Percentiles rank a stretch among this genome's conserved stretches.
These are phyloP conservation scores for Gerris buenoi DNA, from an alignment of 1,140 invertebrate genomes.

Conservation along the genomic window DNA sequence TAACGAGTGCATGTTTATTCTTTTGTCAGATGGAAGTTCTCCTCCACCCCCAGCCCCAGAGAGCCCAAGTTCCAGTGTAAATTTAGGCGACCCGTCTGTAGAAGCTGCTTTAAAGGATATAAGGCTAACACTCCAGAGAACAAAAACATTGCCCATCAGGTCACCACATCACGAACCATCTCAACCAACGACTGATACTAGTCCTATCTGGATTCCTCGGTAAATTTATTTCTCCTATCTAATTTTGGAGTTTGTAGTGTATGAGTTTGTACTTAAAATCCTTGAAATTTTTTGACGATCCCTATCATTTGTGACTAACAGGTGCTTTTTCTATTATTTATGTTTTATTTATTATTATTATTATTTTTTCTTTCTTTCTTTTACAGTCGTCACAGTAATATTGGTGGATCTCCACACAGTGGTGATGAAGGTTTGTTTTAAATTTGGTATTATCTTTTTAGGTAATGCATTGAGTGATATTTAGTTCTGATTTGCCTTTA, in stretches of 20 bases:
- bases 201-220: conserved; percentile 47
- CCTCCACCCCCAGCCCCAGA: conserved; percentile 53
- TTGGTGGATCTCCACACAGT: not conserved
- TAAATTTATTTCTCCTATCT: no score
- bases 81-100: conserved; percentile 30
- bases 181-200: conserved; percentile 35
- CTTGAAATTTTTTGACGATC: no score
- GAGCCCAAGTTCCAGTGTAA: conserved; percentile 23
- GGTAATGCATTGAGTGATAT: no score
- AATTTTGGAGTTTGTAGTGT: no score
- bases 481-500: no score
- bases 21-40: conserved; percentile 27
- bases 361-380: no score
- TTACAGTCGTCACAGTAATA: not conserved
- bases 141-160: conserved; percentile 46
- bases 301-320: no score
- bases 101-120: conserved; percentile 70
- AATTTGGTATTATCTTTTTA: conserved; percentile 5
- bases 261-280: no score
- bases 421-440: conserved; percentile 5
- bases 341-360: no score
- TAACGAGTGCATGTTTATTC: no score
- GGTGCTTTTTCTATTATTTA: no score
- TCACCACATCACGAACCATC: conserved; percentile 32
- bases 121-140: conserved; percentile 57